Conservation (phyloP, 2,113 vertebrate species). For the Pleuronectes platessa region DNA sequence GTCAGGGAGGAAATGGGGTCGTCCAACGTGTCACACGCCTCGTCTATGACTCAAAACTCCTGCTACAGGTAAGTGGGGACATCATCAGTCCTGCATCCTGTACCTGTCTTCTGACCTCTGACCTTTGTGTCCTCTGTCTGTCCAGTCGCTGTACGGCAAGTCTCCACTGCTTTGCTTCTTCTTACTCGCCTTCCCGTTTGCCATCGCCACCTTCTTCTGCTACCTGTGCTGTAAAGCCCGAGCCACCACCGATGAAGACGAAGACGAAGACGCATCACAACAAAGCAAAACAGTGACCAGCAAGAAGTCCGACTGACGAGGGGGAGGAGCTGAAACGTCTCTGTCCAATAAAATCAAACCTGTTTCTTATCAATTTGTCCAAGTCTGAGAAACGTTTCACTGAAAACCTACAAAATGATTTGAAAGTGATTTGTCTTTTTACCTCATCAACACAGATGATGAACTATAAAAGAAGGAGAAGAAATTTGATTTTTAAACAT, state of each 20-base stretch:
- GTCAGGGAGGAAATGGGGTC: slow-evolving; percentile 89
- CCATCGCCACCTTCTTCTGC: slow-evolving; percentile 49
- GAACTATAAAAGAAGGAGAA: too few relatives aligned
- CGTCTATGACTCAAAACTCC: slow-evolving; percentile 84
- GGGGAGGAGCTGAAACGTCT: background rate
- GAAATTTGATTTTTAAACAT: too few relatives aligned
- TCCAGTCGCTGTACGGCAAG: slow-evolving; percentile 78
- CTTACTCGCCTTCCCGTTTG: slow-evolving; percentile 86
- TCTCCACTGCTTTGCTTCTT: slow-evolving; percentile 88
- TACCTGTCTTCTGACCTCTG: background rate
- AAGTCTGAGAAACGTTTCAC: background rate
- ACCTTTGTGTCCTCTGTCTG: background rate
- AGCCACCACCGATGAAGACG: fast-evolving
- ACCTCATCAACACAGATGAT: too few relatives aligned
- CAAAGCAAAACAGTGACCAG: background rate
- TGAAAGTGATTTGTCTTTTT: too few relatives aligned
- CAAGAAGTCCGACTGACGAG: slow-evolving; percentile 53
- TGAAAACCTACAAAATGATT: too few relatives aligned
- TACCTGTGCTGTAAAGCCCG: slow-evolving; percentile 41
- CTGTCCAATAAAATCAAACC: background rate
- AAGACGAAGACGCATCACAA: fast-evolving
- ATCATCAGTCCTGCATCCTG: background rate
- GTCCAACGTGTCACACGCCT: slow-evolving; percentile 86
- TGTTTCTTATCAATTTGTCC: background rate
- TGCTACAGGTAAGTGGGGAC: slow-evolving; percentile 82